These are phyloP conservation scores for Campoletis sonorensis DNA, from an alignment of 1,140 invertebrate species.

Conservation along the genomic window DNA sequence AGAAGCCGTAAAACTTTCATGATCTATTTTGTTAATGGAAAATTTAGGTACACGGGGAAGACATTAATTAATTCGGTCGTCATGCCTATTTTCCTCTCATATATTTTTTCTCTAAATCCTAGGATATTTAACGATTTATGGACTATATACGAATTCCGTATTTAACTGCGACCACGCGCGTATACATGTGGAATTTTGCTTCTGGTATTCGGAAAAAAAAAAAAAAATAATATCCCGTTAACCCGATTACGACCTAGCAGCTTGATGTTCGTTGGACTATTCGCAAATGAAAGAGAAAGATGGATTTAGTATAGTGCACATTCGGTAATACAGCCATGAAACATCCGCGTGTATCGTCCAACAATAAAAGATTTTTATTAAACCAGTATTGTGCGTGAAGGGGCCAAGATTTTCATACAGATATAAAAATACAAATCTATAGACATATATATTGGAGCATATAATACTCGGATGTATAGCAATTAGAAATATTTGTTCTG, in stretches of 20 bases:
- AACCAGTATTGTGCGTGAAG: conserved; percentile 37
- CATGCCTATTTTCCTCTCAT: conserved; percentile 12
- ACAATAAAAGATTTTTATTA: conserved; percentile 70
- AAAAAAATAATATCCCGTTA: too few relatives aligned
- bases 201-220: conserved; percentile 11
- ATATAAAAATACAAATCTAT: conserved; percentile 1
- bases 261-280: conserved; percentile 44
- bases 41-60: conserved; percentile 8
- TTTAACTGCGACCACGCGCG: background rate
- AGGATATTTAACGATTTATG: background rate
- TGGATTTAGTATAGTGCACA: background rate
- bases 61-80: conserved; percentile 35
- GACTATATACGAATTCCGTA: background rate
- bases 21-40: conserved; percentile 35
- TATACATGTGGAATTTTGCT: background rate
- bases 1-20: conserved; percentile 18
- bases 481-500: conserved; percentile 69
- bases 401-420: conserved; percentile 29
- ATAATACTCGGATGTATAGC: conserved; percentile 25
- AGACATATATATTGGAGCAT: background rate
- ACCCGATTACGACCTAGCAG: conserved; percentile 44
- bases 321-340: conserved; percentile 30
- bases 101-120: background rate
- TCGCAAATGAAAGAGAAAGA: conserved; percentile 36
- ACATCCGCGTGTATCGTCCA: conserved; percentile 48